Evolutionary conservation across 1,140 invertebrate species (phyloP).

Genomic region (Microplitis demolitor): DNA sequence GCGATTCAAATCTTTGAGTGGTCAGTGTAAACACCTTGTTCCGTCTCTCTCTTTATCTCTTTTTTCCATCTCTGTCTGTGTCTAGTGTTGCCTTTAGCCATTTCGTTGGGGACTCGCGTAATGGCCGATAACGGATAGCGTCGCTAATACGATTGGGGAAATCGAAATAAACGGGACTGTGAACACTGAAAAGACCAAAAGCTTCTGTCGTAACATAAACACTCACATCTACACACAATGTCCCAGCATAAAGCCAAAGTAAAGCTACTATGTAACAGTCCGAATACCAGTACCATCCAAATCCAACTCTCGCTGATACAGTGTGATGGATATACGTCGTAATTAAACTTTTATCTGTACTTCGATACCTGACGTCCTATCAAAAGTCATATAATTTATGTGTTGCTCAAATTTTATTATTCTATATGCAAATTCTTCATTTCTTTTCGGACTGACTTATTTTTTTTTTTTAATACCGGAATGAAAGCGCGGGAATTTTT

Average conservation of each 20-base stretch:
- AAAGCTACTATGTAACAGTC: too few relatives aligned
- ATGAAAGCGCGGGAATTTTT: too few relatives aligned
- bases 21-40: conserved; percentile 12
- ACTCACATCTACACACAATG: too few relatives aligned
- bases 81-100: neutral
- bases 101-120: conserved; percentile 12
- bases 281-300: neutral
- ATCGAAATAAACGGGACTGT: conserved; percentile 16
- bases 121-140: conserved; percentile 17
- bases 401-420: neutral
- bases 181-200: neutral
- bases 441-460: too few relatives aligned
- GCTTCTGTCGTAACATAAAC: neutral
- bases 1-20: conserved; percentile 6
- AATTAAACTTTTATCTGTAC: conserved; percentile 18
- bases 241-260: neutral
- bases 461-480: too few relatives aligned
- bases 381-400: neutral
- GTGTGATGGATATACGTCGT: conserved; percentile 11
- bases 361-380: neutral
- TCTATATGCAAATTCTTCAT: neutral
- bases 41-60: neutral
- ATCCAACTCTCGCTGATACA: neutral
- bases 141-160: conserved; percentile 11
- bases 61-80: neutral